A percentile compares a stretch with the other conserved stretches of the same genome.
These are phyloP conservation scores for Lepidurus packardi DNA, from an alignment of 1,140 invertebrate species.

Conservation along the genomic window DNA sequence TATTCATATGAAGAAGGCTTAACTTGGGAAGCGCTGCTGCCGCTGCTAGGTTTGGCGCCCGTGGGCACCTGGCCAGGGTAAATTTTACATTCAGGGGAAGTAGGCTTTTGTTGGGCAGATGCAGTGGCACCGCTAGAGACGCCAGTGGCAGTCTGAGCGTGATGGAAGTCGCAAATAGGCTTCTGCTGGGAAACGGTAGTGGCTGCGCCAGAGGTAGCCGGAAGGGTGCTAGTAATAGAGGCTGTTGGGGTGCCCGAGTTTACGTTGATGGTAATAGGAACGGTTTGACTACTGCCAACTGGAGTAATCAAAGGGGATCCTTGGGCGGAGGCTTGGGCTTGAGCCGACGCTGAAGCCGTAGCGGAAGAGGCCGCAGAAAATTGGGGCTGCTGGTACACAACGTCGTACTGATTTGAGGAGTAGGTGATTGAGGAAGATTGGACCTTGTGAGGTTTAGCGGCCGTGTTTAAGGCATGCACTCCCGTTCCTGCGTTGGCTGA, in stretches of 20 bases:
- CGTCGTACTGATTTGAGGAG: not conserved
- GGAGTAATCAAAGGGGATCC: not conserved
- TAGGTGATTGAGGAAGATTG: not conserved
- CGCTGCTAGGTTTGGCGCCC: no score
- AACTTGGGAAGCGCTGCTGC: no score
- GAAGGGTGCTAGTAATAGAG: not conserved
- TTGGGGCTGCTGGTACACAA: not conserved
- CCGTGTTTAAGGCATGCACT: not conserved
- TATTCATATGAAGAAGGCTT: no score
- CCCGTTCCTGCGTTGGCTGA: not conserved
- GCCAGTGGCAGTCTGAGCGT: not conserved
- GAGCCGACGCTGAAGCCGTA: not conserved
- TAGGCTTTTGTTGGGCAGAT: not conserved
- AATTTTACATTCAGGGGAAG: no score
- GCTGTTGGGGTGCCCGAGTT: not conserved
- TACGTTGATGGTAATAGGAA: constrained; percentile 8
- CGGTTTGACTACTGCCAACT: not conserved
- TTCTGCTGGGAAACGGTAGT: not conserved
- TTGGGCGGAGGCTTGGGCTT: not conserved
- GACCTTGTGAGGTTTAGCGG: not conserved
- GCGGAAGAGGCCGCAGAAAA: not conserved
- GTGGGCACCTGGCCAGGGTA: no score
- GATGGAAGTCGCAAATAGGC: not conserved
- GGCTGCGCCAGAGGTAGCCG: not conserved
- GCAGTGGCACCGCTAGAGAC: not conserved